A percentile compares a stretch with the other conserved stretches of the same genome.
Conservation (phyloP, 1,140 invertebrate species). For the Augochlora pura region DNA sequence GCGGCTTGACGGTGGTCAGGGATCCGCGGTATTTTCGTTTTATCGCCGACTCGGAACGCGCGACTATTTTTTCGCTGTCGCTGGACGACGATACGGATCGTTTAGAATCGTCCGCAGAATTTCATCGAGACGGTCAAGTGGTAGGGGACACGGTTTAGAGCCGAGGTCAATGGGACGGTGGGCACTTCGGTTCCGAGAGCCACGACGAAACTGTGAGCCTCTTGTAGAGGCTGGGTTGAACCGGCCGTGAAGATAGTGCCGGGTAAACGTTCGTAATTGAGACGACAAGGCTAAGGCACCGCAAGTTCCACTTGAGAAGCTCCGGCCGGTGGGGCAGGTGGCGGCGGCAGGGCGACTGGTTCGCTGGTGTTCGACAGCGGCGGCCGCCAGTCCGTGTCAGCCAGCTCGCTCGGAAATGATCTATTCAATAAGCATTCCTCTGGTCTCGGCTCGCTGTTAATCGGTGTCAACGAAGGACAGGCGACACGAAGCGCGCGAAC, state of each 20-base stretch:
- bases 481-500: background rate
- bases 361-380: background rate
- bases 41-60: too few relatives aligned
- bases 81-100: too few relatives aligned
- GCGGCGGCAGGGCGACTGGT: background rate
- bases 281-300: background rate
- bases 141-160: too few relatives aligned
- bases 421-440: conserved; percentile 32
- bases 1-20: background rate
- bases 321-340: conserved; percentile 21
- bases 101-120: too few relatives aligned
- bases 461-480: conserved; percentile 46
- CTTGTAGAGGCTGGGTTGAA: too few relatives aligned
- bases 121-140: too few relatives aligned
- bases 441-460: conserved; percentile 18
- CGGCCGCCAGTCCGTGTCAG: conserved; percentile 11
- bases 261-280: too few relatives aligned
- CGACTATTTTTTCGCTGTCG: too few relatives aligned
- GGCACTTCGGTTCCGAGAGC: too few relatives aligned
- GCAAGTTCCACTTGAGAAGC: background rate
- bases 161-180: too few relatives aligned
- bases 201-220: too few relatives aligned
- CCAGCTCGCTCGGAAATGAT: conserved; percentile 37
- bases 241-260: too few relatives aligned
- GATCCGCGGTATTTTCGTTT: background rate